Base-by-base conservation (phyloP, 92 coral and sea anemone species). In the Parazoanthus swiftii region DNA sequence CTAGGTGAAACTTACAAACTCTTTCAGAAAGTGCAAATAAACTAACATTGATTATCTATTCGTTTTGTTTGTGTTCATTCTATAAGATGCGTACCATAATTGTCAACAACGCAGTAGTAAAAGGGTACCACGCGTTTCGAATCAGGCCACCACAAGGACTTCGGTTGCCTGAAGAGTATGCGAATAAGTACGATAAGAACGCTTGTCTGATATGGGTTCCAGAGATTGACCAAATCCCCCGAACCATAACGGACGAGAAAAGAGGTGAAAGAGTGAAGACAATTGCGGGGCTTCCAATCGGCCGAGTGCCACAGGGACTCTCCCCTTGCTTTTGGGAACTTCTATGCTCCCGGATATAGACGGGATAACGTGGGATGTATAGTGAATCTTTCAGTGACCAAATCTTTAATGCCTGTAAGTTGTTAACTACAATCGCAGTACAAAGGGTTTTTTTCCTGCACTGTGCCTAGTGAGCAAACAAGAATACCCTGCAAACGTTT, bases 111-210 rank as follows among this genome's bases (percentile, higher is more conserved):
- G 93, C 88, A 59, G 89, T 88, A 38, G 65, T 88, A 50, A 85
- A 88, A 85, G 89, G 93, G 58, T 88, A 88, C 72, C 89, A 88
- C 88, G 85, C 79, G 79, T 91, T 91, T 74, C 91, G 88, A 51
- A 91, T 91, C 71, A 63, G 89, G 77, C 93, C 91, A 26, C 93
- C 93, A 44, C 91, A 66, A 63, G 39, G 33, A 36, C 63, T 91
- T 43, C 76, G 37, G 70, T 81, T 88, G 23, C 91, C 91, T 80
- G 91, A 68, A 85, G 93, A 91, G 76, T 85, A 77, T 36, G 86
- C 89, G 74, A 91, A 88, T 74, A 84, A 80, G 76, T 7, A 44
- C 48, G 48, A 44, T 44, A 44, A 44, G 48, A 44, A 44, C 48
- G 48, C 48, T 44, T 44, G 90, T 48, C 82, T 86, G 33, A 58